Conservation (phyloP, 2,113 vertebrate genomes). For the Grantiella picta region DNA sequence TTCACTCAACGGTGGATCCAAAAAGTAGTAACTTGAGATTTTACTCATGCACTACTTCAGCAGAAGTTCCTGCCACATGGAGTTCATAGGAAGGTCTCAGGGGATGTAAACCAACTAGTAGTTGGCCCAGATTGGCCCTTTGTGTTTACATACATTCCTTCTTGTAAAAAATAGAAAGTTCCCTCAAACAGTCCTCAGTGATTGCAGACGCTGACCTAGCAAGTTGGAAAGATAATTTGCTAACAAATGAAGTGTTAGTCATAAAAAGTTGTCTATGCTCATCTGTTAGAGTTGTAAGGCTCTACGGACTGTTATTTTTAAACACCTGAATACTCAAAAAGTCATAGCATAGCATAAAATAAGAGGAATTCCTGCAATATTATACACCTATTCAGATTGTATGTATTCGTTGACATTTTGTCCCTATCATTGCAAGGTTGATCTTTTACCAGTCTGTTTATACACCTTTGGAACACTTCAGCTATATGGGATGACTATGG, state of each 20-base stretch:
- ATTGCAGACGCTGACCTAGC: not conserved
- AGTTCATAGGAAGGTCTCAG: not conserved
- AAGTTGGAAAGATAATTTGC: not conserved
- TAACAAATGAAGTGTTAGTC: not conserved
- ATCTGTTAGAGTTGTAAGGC: not conserved
- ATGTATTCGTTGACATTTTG: not conserved
- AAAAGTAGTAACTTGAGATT: conserved; percentile 25
- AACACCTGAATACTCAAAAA: not conserved
- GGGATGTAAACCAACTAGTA: not conserved
- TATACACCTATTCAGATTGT: not conserved
- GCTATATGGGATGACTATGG: not conserved
- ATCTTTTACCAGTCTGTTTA: not conserved
- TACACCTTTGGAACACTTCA: not conserved
- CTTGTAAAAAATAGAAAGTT: not conserved
- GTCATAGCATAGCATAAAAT: not conserved
- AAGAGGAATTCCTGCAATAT: not conserved
- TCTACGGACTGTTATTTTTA: not conserved
- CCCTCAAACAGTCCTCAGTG: not conserved
- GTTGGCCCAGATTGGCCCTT: not conserved
- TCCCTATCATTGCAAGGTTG: accelerated
- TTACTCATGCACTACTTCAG: not conserved
- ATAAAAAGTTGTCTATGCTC: not conserved
- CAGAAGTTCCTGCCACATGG: not conserved
- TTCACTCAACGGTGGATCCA: not conserved
- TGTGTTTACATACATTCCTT: not conserved